Evolutionary conservation across 2,888 invertebrate genomes (phyloP).

Genomic region (Pherbina coryleti): DNA sequence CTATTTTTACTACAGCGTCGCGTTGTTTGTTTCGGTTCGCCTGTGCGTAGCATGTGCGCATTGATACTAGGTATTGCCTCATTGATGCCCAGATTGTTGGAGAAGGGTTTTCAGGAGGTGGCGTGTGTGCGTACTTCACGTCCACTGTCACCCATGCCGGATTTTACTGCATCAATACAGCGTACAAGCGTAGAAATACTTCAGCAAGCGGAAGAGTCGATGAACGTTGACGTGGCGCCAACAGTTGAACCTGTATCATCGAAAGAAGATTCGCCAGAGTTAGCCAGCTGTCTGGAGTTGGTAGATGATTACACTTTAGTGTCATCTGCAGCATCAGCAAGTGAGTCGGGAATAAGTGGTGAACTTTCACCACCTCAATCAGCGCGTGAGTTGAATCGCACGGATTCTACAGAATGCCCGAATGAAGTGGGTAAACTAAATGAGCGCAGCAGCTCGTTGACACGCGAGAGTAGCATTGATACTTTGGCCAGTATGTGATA

Average conservation of each 20-base stretch:
- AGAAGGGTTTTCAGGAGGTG: slow-evolving; percentile 84
- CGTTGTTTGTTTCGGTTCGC: slow-evolving; percentile 92
- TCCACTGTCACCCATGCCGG: slow-evolving; percentile 80
- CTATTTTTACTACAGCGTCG: slow-evolving; percentile 88
- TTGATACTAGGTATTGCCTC: slow-evolving; percentile 90
- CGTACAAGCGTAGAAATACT: neutral
- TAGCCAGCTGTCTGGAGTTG: slow-evolving; percentile 43
- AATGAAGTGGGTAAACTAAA: slow-evolving; percentile 54
- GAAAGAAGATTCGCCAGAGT: slow-evolving; percentile 46
- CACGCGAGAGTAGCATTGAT: slow-evolving; percentile 79
- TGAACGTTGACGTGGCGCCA: slow-evolving; percentile 43
- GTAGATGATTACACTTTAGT: slow-evolving; percentile 48
- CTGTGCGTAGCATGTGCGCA: slow-evolving; percentile 90
- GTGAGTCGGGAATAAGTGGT: slow-evolving; percentile 55
- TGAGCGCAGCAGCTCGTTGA: slow-evolving; percentile 71
- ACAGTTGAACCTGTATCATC: slow-evolving; percentile 13
- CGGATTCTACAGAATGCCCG: slow-evolving; percentile 58
- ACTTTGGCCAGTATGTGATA: slow-evolving; percentile 72
- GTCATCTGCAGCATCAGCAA: slow-evolving; percentile 55
- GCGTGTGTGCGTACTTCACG: slow-evolving; percentile 84
- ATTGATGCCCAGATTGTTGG: slow-evolving; percentile 89
- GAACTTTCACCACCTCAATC: slow-evolving; percentile 54
- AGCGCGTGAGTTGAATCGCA: slow-evolving; percentile 62
- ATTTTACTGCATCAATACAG: slow-evolving; percentile 70
- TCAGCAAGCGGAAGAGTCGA: slow-evolving; percentile 30